Evolutionary conservation across 2,888 invertebrate species (phyloP).

Genomic region (Tanytarsus gracilentus): DNA sequence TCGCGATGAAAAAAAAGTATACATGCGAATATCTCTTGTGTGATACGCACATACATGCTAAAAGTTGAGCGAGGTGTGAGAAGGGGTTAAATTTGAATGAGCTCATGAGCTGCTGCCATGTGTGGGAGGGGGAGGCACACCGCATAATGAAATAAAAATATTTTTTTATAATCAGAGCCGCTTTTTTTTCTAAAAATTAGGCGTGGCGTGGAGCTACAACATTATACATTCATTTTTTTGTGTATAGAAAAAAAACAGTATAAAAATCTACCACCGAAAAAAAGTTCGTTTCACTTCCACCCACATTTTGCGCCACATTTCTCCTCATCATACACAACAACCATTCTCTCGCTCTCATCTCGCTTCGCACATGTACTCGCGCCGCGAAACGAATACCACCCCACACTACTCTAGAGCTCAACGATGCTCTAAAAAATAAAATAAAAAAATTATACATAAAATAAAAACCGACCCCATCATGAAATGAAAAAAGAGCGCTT

Average conservation of each 20-base stretch:
- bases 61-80: neutral
- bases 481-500: constrained; percentile 16
- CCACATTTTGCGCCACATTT: neutral
- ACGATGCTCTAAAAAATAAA: constrained; percentile 23
- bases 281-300: constrained; percentile 1
- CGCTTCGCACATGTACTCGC: neutral
- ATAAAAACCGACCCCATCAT: constrained; percentile 28
- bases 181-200: constrained; percentile 20
- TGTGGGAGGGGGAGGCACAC: neutral
- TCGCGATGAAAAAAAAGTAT: constrained; percentile 10
- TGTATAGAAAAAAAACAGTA: constrained; percentile 26
- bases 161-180: constrained; percentile 25
- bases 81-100: constrained; percentile 4
- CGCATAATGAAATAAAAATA: constrained; percentile 28
- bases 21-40: neutral
- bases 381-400: neutral
- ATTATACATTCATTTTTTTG: constrained; percentile 22
- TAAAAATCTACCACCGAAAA: constrained; percentile 24
- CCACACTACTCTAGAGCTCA: neutral
- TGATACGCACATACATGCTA: constrained; percentile 17
- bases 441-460: constrained; percentile 27
- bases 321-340: neutral
- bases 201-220: constrained; percentile 18
- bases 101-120: neutral
- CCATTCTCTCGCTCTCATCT: neutral